Evolutionary conservation across 2,113 vertebrate genomes (phyloP), one percentile per base, ranked within the genome.

Genomic region (Phrynosoma platyrhinos): DNA sequence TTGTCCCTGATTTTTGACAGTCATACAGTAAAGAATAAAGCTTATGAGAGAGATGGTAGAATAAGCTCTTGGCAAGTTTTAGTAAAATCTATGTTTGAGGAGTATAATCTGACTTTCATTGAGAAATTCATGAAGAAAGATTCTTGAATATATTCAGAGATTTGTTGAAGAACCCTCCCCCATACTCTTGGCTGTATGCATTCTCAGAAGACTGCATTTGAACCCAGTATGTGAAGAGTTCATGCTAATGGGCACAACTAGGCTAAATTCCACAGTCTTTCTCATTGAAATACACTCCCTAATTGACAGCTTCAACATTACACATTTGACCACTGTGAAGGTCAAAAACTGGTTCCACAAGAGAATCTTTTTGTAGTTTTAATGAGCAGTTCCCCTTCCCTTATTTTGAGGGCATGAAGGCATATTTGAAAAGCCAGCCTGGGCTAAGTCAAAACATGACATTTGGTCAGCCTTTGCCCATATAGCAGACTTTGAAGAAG

Each of bases 311-410:
- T 80, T 40, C 23, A 1, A n/a, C 23, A 71, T 30, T 88, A 74
- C 79, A 88, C 36, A 10, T 53, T 88, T 77, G 58, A 83, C 1
- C 62, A 81, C 40, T 20, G 66, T 76, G 71, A 83, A 93, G 90
- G 62, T 76, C 79, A 90, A 90, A 91, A 79, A 12, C 23, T 88
- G n/a, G 71, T 20, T 69, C 88, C 91, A 47, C 47, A 79, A 82
- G 77, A 40, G 75, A 0, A 79, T 5, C 42, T 8, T 27, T 91
- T 84, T 89, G 40, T 90, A 83, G 32, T 69, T 84, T 83, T 91
- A 92, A 90, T 87, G 62, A 93, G 55, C 69, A 90, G 87, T 88
- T 89, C 85, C 16, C 88, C 85, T 30, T 21, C 27, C 32, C 83
- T 90, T 64, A 76, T 91, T 91, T 89, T 36, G 74, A 18, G 2